These are phyloP conservation scores for Hymenopus coronatus DNA, from an alignment of 2,888 invertebrate genomes.

Conservation along the genomic window DNA sequence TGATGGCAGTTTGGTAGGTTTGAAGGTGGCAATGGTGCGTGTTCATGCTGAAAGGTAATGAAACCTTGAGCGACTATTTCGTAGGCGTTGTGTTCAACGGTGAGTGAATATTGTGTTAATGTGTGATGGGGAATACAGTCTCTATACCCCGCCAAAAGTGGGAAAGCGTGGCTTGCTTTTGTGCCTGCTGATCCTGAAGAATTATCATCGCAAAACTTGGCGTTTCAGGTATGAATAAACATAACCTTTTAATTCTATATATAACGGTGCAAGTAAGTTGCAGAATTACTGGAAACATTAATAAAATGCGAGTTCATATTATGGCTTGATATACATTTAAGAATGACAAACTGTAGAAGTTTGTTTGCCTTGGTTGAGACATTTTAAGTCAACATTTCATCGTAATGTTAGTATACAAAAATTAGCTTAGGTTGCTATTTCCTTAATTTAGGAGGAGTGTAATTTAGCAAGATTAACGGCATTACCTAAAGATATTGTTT, in stretches of 20 bases:
- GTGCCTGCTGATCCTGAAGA: neutral
- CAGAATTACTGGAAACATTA: no score
- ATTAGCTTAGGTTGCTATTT: no score
- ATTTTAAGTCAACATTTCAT: no score
- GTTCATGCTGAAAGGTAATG: neutral
- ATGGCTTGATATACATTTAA: no score
- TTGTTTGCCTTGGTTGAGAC: no score
- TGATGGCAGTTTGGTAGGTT: neutral
- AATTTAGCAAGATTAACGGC: no score
- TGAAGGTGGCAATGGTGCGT: neutral
- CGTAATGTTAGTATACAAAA: no score
- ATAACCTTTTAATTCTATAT: neutral
- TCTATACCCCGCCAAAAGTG: neutral
- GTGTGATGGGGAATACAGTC: neutral
- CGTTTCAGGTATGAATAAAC: neutral
- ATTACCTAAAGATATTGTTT: no score
- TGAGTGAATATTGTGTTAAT: neutral
- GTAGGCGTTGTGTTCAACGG: neutral
- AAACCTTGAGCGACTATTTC: neutral
- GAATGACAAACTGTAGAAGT: no score
- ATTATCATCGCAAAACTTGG: neutral
- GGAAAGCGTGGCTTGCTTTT: neutral
- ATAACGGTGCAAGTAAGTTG: neutral
- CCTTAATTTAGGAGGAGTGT: no score
- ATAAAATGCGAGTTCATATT: no score